Evolutionary conservation across 1,140 invertebrate genomes (phyloP).

Genomic region (Zaprionus lachaisei): DNA sequence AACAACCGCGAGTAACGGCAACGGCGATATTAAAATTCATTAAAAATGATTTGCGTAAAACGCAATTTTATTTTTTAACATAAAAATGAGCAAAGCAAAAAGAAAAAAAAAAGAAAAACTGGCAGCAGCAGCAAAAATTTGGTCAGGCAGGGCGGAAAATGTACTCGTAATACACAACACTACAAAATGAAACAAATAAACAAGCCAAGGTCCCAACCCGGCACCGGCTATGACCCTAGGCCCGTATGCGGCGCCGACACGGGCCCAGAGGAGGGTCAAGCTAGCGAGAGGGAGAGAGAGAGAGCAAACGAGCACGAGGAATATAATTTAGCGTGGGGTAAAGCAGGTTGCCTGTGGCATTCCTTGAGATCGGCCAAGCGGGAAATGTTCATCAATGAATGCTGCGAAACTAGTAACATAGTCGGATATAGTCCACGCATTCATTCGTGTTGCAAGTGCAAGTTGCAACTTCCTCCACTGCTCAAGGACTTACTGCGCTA

Average conservation of each 20-base stretch:
- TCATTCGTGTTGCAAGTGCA: neutral
- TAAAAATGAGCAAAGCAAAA: slow-evolving; percentile 14
- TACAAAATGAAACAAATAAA: slow-evolving; percentile 67
- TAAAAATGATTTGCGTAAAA: slow-evolving; percentile 84
- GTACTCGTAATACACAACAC: slow-evolving; percentile 51
- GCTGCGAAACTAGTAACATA: neutral
- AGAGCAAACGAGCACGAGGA: neutral
- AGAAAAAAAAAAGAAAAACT: slow-evolving; percentile 12
- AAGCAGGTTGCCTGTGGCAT: neutral
- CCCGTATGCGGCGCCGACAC: neutral
- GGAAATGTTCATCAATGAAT: neutral
- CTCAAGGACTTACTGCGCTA: neutral
- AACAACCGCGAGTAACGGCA: slow-evolving; percentile 9
- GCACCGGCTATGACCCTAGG: neutral
- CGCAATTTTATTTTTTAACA: slow-evolving; percentile 79
- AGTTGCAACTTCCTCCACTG: neutral
- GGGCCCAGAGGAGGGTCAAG: slow-evolving; percentile 1
- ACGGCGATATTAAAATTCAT: slow-evolving; percentile 79
- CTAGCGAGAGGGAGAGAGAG: neutral
- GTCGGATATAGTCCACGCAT: neutral
- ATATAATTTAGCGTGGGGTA: neutral
- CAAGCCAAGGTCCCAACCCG: slow-evolving; percentile 18
- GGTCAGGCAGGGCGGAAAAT: slow-evolving; percentile 30
- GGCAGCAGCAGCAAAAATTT: slow-evolving; percentile 10
- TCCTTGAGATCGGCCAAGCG: neutral